phyloP scores from a whole-genome alignment of 2,113 vertebrate genomes.

The Equus przewalskii region DNA sequence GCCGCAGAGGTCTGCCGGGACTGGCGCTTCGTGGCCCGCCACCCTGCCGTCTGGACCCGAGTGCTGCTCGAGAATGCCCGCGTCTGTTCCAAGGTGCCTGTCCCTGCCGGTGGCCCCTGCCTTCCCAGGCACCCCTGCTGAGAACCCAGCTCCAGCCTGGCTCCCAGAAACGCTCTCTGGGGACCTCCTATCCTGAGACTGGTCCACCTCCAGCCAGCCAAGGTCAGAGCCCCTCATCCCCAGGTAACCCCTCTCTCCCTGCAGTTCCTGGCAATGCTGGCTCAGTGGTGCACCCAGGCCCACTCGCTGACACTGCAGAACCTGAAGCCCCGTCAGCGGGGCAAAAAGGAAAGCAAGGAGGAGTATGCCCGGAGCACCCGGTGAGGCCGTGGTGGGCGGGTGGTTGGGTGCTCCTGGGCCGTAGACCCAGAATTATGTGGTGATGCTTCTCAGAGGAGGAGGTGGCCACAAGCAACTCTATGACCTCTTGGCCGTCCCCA shows the following conservation, averaged over 20 bases:
- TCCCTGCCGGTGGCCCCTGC: neutral
- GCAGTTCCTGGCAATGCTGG: constrained; percentile 96
- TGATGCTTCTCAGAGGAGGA: neutral
- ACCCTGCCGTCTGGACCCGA: constrained; percentile 97
- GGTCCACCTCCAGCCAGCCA: neutral
- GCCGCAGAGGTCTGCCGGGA: constrained; percentile 96
- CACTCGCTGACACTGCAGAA: constrained; percentile 99
- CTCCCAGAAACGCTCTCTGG: neutral
- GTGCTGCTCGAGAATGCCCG: constrained; percentile 97
- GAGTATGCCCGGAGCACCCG: constrained; percentile 99
- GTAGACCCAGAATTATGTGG: neutral
- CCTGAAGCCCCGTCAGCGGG: constrained; percentile 97
- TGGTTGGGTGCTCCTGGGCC: neutral
- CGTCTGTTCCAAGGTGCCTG: constrained; percentile 95
- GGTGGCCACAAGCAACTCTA: neutral
- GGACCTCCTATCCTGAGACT: neutral
- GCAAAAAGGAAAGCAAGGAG: constrained; percentile 98
- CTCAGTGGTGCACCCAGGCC: constrained; percentile 99
- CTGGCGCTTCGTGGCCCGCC: constrained; percentile 98
- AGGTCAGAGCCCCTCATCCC: neutral
- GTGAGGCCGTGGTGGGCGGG: constrained; percentile 84
- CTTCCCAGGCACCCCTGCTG: neutral
- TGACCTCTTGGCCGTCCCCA: constrained; percentile 73
- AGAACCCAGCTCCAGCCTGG: neutral
- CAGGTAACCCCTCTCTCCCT: neutral